A percentile compares a stretch with the other conserved stretches of the same genome.
phyloP scores from a whole-genome alignment of 2,113 vertebrate genomes.

The Pagrus major region DNA sequence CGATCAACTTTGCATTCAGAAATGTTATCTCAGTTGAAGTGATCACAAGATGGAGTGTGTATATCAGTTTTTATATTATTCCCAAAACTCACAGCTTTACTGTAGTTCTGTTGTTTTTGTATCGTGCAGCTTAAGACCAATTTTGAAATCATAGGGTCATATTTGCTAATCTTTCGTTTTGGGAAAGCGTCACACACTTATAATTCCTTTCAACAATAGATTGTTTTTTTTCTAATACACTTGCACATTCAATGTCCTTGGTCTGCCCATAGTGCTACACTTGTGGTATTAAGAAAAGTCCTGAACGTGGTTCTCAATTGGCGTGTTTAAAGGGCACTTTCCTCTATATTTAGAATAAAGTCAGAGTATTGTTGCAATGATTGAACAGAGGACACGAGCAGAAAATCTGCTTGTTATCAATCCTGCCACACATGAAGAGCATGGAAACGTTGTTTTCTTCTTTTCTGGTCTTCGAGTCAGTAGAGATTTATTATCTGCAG shows the following conservation, averaged over 20 bases:
- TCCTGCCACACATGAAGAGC: background rate
- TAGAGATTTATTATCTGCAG: background rate
- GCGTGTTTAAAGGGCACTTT: constrained; percentile 15
- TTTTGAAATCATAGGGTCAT: background rate
- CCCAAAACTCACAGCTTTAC: background rate
- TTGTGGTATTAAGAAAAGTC: background rate
- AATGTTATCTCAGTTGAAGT: background rate
- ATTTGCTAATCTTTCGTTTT: background rate
- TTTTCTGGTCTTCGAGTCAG: background rate
- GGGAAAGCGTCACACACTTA: background rate
- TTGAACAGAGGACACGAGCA: background rate
- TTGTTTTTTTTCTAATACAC: background rate
- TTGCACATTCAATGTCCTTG: background rate
- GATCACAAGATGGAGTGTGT: background rate
- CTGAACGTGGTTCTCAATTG: constrained; percentile 2
- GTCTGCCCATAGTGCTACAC: background rate
- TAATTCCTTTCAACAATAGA: background rate
- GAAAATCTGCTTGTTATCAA: constrained; percentile 12
- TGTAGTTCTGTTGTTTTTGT: background rate
- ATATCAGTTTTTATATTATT: background rate
- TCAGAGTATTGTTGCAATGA: background rate
- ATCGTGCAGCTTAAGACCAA: background rate
- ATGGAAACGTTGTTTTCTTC: background rate
- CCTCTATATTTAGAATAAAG: too few species aligned
- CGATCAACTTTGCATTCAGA: background rate